Evolutionary conservation across 2,797 vertebrate species (phyloP).

Genomic region (Ammospiza maritima): DNA sequence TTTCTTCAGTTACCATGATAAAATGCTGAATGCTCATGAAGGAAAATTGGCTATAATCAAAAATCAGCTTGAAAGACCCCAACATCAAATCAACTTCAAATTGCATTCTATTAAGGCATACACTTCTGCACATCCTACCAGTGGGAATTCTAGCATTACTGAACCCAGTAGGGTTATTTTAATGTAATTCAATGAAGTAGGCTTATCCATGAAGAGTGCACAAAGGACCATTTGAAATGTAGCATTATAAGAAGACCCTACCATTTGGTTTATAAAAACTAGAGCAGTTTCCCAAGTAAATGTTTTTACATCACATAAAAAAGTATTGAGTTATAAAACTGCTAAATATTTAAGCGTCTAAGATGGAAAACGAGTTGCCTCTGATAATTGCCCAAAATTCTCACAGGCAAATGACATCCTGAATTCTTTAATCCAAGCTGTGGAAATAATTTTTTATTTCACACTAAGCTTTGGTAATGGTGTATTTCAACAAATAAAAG

Average conservation of each 20-base stretch:
- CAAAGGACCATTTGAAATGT: neutral
- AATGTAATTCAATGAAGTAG: neutral
- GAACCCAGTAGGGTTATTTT: neutral
- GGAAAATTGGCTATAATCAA: neutral
- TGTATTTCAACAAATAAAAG: neutral
- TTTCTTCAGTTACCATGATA: neutral
- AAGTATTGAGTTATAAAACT: neutral
- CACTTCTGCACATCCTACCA: neutral
- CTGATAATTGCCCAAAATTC: neutral
- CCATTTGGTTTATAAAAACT: neutral
- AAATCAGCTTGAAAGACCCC: neutral
- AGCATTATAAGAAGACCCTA: neutral
- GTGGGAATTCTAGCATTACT: neutral
- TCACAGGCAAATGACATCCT: neutral
- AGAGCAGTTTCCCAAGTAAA: neutral
- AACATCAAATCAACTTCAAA: neutral
- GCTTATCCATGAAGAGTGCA: neutral
- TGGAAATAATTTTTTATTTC: neutral
- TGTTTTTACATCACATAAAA: neutral
- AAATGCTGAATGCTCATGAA: neutral
- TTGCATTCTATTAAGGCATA: neutral
- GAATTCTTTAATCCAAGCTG: neutral
- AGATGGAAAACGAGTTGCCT: neutral
- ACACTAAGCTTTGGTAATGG: neutral
- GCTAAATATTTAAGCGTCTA: neutral